Base-by-base conservation (phyloP, 37 sponge, comb jelly and placozoan genomes). In the Agelas oroides region DNA sequence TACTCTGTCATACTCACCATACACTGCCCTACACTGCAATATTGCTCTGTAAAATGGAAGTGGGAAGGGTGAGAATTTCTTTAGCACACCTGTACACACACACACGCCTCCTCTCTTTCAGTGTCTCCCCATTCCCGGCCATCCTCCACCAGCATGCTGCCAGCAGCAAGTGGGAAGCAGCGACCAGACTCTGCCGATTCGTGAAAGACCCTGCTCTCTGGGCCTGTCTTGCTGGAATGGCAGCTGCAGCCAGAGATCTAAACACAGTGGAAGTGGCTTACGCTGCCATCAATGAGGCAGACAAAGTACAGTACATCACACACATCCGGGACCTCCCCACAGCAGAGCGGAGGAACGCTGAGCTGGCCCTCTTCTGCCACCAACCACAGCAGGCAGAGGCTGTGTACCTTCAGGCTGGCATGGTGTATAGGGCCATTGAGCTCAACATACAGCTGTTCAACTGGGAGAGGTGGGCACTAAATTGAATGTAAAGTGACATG, bases 181-280 rank as follows among this genome's bases (percentile, higher is more conserved):
- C 92, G 17, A 84, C 89, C 19, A 77, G 85, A 18, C 82, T 98
- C 30, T 98, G 98, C 70, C 74, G 98, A 21, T 93, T 98, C 72
- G 96, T 91, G n/a, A 89, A 95, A 96, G 97, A 97, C 71, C 77
- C 61, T 28, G 87, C 93, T 19, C 74, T 98, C 57, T 98, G 98
- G 98, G 98, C 98, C 0, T 90, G 96, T 73, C 87, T 98, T 23
- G 94, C 96, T 65, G 98, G 94, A 0, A 98, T 98, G 96, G 84
- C 96, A 27, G 71, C 92, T 0, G 65, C 56, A 27, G 79, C 92
- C 28, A 86, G 75, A 65, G 96, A 98, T 20, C 88, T 98, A 31
- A 75, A 37, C 85, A 98, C 94, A 38, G 94, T 94, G 25, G 92
- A 91, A 61, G 73, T 87, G 58, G 98, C 98, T 0, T 98, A 98